phyloP scores from a whole-genome alignment of 1,140 invertebrate species.

The Drosophila paulistorum region DNA sequence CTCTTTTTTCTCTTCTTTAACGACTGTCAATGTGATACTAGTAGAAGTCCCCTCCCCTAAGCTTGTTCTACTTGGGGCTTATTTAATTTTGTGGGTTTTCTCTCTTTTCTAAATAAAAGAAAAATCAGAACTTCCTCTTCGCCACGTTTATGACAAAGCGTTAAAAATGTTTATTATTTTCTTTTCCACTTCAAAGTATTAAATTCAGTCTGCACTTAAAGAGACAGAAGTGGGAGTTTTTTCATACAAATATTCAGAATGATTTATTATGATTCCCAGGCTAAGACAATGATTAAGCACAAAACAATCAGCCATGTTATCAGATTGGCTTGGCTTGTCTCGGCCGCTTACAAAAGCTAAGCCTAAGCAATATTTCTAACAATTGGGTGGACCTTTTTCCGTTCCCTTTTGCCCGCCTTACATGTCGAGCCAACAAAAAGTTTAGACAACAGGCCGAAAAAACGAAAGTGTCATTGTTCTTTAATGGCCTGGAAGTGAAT shows the following conservation, averaged over 20 bases:
- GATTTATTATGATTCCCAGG: constrained; percentile 10
- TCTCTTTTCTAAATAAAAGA: not conserved
- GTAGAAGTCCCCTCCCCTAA: not conserved
- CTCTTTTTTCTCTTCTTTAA: not conserved
- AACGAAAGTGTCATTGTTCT: constrained; percentile 44
- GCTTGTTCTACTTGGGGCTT: not conserved
- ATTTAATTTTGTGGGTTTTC: constrained; percentile 2
- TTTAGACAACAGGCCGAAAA: constrained; percentile 13
- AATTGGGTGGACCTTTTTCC: not conserved
- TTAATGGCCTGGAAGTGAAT: constrained; percentile 56
- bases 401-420: not conserved
- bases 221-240: not conserved
- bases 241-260: not conserved
- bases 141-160: constrained; percentile 5
- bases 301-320: constrained; percentile 14
- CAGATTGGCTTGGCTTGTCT: not conserved
- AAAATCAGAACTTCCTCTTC: not conserved
- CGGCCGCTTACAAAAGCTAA: constrained; percentile 2
- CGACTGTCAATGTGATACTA: constrained; percentile 8
- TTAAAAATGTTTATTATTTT: constrained; percentile 13
- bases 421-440: constrained; percentile 1
- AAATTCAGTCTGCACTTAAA: not conserved
- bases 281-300: constrained; percentile 14
- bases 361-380: constrained; percentile 10
- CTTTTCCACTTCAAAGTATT: not conserved